These are phyloP conservation scores for Imbricaverruca yamaguchii DNA, from an alignment of 2,888 invertebrate genomes.

Conservation along the genomic window DNA sequence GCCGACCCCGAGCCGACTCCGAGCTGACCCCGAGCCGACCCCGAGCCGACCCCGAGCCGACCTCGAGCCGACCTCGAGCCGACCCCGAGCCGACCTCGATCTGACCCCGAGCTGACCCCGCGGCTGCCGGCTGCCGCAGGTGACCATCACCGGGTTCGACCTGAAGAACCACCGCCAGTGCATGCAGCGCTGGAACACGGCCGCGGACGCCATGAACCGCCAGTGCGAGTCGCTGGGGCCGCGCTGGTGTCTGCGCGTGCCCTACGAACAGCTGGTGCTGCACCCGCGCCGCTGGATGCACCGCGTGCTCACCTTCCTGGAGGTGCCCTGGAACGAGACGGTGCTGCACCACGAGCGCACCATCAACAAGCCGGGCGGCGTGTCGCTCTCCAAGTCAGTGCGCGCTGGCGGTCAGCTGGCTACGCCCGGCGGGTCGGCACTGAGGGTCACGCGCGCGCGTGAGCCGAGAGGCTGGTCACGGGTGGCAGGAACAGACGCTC, in stretches of 20 bases:
- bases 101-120: too few relatives aligned
- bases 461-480: too few relatives aligned
- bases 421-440: too few relatives aligned
- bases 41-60: too few relatives aligned
- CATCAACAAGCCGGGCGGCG: constrained; percentile 91
- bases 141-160: constrained; percentile 88
- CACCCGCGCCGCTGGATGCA: constrained; percentile 85
- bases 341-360: constrained; percentile 96
- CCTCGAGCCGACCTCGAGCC: too few relatives aligned
- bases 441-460: too few relatives aligned
- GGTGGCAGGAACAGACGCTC: too few relatives aligned
- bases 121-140: constrained; percentile 42
- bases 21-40: too few relatives aligned
- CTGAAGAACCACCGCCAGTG: constrained; percentile 88
- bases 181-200: constrained; percentile 92
- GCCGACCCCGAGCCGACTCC: too few relatives aligned
- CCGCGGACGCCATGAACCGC: constrained; percentile 86
- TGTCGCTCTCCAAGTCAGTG: constrained; percentile 88
- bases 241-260: constrained; percentile 71
- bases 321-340: constrained; percentile 88
- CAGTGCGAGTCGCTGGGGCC: constrained; percentile 71
- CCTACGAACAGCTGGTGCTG: constrained; percentile 94
- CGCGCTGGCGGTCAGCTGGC: too few relatives aligned
- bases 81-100: too few relatives aligned
- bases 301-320: constrained; percentile 76